Conservation (phyloP, 2,888 invertebrate species). For the Lasioglossum oenotherae region DNA sequence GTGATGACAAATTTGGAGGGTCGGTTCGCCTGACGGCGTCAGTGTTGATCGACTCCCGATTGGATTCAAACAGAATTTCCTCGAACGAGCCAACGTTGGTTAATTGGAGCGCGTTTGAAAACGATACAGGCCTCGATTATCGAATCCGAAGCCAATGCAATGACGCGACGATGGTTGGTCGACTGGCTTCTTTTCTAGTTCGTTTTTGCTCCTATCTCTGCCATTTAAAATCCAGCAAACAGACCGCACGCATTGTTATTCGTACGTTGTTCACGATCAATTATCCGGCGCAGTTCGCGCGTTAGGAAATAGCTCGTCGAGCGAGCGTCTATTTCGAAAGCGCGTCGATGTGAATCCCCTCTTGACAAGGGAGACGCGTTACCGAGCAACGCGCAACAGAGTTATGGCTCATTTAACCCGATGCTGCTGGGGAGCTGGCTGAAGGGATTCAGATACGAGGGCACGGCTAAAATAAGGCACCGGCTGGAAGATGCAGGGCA, state of each 20-base stretch:
- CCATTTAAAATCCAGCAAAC: neutral
- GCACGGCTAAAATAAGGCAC: conserved; percentile 46
- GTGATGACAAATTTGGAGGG: conserved; percentile 22
- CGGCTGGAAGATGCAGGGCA: conserved; percentile 28
- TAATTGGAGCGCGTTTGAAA: conserved; percentile 23
- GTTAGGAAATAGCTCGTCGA: conserved; percentile 38
- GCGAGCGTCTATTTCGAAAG: conserved; percentile 60
- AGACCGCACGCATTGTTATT: neutral
- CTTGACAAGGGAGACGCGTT: conserved; percentile 49
- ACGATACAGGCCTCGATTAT: conserved; percentile 15
- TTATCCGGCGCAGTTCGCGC: conserved; percentile 10
- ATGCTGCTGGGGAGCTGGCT: conserved; percentile 26
- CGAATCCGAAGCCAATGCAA: neutral
- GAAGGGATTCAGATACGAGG: conserved; percentile 39
- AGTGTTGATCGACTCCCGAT: conserved; percentile 18
- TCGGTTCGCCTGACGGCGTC: conserved; percentile 20
- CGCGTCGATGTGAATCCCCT: conserved; percentile 58
- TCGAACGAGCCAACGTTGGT: conserved; percentile 10
- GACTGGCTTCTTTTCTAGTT: neutral
- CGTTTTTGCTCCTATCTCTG: neutral
- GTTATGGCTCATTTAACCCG: conserved; percentile 59
- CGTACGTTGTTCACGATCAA: conserved; percentile 17
- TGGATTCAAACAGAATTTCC: conserved; percentile 25
- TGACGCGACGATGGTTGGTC: neutral
- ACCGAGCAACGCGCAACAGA: conserved; percentile 54